phyloP scores from a whole-genome alignment of 2,113 vertebrate species.

The Fukomys damarensis region DNA sequence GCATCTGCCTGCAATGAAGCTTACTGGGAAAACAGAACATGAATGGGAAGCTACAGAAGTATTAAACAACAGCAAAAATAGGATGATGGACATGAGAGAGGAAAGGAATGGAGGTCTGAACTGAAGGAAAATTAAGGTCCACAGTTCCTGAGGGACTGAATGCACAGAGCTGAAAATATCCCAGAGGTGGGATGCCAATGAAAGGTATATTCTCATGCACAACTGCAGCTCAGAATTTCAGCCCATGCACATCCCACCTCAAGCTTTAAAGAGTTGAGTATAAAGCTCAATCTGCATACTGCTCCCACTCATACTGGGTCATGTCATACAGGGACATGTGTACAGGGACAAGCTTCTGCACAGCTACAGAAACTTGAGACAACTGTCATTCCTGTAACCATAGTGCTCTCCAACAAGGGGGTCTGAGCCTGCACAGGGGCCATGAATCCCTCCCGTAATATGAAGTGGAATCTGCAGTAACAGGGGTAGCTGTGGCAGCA shows the following conservation, averaged over 20 bases:
- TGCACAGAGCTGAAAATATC: constrained; percentile 79
- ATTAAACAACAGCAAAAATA: constrained; percentile 53
- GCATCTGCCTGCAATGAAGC: constrained; percentile 69
- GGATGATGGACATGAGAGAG: constrained; percentile 51
- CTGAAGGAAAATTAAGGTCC: constrained; percentile 69
- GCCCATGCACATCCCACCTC: no score
- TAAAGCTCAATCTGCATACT: constrained; percentile 89
- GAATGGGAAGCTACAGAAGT: constrained; percentile 66
- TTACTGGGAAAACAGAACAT: not conserved
- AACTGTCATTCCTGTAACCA: constrained; percentile 89
- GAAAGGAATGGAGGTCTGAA: constrained; percentile 67
- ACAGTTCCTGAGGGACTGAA: constrained; percentile 74
- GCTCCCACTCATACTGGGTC: constrained; percentile 91
- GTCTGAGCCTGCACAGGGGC: constrained; percentile 91
- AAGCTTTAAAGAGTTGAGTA: constrained; percentile 91
- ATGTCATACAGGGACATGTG: no score
- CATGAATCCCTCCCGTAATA: constrained; percentile 96
- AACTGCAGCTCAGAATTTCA: no score
- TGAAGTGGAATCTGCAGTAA: constrained; percentile 86
- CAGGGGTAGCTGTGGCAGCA: constrained; percentile 81
- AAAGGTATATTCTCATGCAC: constrained; percentile 74
- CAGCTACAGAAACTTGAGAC: constrained; percentile 87
- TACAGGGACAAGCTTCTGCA: constrained; percentile 90
- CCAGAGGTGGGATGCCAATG: constrained; percentile 79
- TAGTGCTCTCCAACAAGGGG: constrained; percentile 91